A percentile compares a stretch with the other conserved stretches of the same genome.
Evolutionary conservation across 2,113 vertebrate species (phyloP).

Genomic region (Toxotes jaculatrix): DNA sequence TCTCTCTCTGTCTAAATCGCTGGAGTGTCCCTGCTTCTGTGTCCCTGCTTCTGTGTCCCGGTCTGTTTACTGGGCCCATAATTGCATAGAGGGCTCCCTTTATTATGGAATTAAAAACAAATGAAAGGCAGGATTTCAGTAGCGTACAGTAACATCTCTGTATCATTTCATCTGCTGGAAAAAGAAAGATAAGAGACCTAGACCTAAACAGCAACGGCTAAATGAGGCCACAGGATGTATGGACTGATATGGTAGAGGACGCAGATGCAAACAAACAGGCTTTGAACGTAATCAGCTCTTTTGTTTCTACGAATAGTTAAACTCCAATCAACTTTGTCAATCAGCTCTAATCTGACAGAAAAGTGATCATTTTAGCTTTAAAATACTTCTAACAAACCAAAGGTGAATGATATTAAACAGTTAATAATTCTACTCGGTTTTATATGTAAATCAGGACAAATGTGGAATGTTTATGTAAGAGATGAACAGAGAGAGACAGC

Average conservation of each 20-base stretch:
- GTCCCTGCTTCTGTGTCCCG: constrained; percentile 23
- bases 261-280: constrained; percentile 38
- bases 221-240: constrained; percentile 38
- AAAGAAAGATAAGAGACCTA: constrained; percentile 38
- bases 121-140: not conserved
- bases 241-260: constrained; percentile 23
- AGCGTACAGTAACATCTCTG: constrained; percentile 17
- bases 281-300: not conserved
- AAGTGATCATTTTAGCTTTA: constrained; percentile 3
- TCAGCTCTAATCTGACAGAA: constrained; percentile 1
- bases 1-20: not conserved
- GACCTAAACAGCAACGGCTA: constrained; percentile 29
- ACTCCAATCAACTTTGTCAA: not conserved
- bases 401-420: not conserved
- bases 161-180: constrained; percentile 24
- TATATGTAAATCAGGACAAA: constrained; percentile 30
- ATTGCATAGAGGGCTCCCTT: constrained; percentile 63
- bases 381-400: constrained; percentile 10
- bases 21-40: constrained; percentile 37
- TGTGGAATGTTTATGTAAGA: constrained; percentile 9
- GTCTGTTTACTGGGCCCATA: constrained; percentile 43
- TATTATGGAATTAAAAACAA: constrained; percentile 21
- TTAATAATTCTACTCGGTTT: not conserved
- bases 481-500: not conserved
- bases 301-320: not conserved